Conservation (phyloP, 1,140 invertebrate species). For the Trissolcus basalis region DNA sequence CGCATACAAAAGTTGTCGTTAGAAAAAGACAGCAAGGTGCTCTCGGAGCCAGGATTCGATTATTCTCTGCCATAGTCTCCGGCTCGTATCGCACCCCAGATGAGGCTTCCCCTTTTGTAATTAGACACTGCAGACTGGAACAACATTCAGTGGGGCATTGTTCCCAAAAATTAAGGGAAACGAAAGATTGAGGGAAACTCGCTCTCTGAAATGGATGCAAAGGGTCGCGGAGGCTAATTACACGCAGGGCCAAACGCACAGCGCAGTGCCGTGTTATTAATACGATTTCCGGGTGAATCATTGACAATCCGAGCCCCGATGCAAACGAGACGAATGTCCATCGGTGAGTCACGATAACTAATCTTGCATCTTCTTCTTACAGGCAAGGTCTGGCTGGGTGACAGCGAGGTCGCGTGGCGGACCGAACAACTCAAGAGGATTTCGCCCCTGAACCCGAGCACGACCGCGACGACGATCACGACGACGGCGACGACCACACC, state of each 20-base stretch:
- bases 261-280: conserved; percentile 61
- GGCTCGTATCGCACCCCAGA: conserved; percentile 21
- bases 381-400: conserved; percentile 74
- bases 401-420: conserved; percentile 72
- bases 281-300: conserved; percentile 52
- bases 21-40: not conserved
- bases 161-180: conserved; percentile 75
- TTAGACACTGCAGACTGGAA: conserved; percentile 74
- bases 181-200: conserved; percentile 66
- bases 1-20: not conserved
- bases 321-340: conserved; percentile 12
- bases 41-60: conserved; percentile 1
- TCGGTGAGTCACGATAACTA: not conserved
- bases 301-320: conserved; percentile 38
- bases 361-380: conserved; percentile 32
- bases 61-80: not conserved
- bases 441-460: conserved; percentile 66
- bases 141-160: conserved; percentile 68
- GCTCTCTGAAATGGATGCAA: conserved; percentile 55
- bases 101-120: conserved; percentile 64
- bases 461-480: conserved; percentile 65
- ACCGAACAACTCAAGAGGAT: conserved; percentile 72
- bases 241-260: conserved; percentile 61
- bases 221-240: conserved; percentile 70
- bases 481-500: conserved; percentile 61